phyloP scores from a whole-genome alignment of 2,113 vertebrate genomes.

The Zootoca vivipara region DNA sequence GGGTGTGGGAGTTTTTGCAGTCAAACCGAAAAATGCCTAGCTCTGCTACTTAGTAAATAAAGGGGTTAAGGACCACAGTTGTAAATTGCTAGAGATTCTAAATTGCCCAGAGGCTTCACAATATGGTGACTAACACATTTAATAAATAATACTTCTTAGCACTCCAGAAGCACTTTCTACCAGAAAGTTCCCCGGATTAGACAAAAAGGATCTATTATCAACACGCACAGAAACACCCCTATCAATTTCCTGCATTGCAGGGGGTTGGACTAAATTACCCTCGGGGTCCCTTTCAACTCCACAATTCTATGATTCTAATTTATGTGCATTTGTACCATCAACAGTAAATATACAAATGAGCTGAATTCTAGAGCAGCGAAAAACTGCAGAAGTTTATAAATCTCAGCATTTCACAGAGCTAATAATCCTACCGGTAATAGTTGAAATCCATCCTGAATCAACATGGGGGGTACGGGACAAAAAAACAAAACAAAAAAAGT shows the following conservation, averaged over 20 bases:
- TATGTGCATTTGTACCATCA: neutral
- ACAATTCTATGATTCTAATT: neutral
- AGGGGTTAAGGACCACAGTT: too few species aligned
- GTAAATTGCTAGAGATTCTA: too few species aligned
- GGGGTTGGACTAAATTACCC: too few species aligned
- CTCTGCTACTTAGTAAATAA: too few species aligned
- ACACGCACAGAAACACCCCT: too few species aligned
- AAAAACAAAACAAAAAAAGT: neutral
- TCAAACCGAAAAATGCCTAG: too few species aligned
- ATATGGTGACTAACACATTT: too few species aligned
- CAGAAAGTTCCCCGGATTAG: neutral
- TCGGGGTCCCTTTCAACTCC: too few species aligned
- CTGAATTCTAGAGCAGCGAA: conserved; percentile 26
- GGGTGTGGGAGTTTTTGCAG: too few species aligned
- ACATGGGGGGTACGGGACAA: neutral
- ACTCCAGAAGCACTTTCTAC: neutral
- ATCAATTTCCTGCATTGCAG: too few species aligned
- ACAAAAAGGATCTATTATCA: neutral
- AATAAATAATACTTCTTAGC: neutral
- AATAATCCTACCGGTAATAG: neutral
- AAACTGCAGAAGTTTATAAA: neutral
- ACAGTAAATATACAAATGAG: neutral
- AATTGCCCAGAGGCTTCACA: too few species aligned
- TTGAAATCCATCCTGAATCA: neutral
- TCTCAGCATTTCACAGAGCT: conserved; percentile 25